Base-by-base conservation (phyloP, 2,888 invertebrate species). In the Junonia oenone region DNA sequence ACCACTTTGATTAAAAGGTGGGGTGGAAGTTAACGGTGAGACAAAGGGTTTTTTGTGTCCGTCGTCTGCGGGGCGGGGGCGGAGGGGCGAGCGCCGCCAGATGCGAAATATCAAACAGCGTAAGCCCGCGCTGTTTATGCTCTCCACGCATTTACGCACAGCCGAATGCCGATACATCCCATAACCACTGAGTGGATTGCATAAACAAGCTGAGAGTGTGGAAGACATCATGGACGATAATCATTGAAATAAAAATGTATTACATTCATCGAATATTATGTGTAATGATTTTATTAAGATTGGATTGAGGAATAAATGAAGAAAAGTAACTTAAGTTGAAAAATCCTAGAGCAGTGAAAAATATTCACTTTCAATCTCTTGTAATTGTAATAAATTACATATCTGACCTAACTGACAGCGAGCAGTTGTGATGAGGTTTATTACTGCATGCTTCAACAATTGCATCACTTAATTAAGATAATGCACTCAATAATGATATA, bases 21-120 rank as follows among this genome's bases (percentile, higher is more conserved):
- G 43, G 43, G 43, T 43, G n/a, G 26, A 43, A 43, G 22, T 43
- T 13, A 22, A 43, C 43, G 13, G 26, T 43, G 43, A 43, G 22
- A 43, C 43, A 43, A 22, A 26, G 43, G 43, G 43, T 26, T 26
- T 43, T 38, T 43, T 26, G 22, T 26, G 26, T n/a, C 26, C 13
- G 43, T 6, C 43, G 43, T n/a, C 37, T 31, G 53, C 29, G 29
- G 17, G 33, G 19, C 2, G 26, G 26, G 26, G 31, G 33, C 29
- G 55, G 11, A 5, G 17, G 45, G 54, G 35, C 6, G 31, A 26
- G 55, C 55, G 61, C 56, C 40, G 52, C 61, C 67, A 64, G 66
- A 64, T 68, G 67, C 63, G 47, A 58, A 63, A 61, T 68, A 65
- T 67, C 64, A 64, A 51, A 51, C 46, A n/a, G 3, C 38, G 43